Evolutionary conservation across 2,888 invertebrate genomes (phyloP).

Genomic region (Torymus texanus): DNA sequence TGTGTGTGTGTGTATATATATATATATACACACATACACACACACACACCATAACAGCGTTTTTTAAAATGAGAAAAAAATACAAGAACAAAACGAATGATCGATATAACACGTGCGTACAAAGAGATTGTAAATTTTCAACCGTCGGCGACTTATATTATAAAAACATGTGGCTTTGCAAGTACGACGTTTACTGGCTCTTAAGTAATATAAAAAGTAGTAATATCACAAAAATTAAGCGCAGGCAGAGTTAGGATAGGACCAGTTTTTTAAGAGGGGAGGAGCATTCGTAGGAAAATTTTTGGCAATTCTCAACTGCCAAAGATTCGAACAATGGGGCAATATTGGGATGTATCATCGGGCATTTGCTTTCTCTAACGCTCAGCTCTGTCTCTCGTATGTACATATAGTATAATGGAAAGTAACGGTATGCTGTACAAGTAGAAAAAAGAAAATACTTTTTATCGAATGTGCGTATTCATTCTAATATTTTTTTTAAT

Average conservation of each 20-base stretch:
- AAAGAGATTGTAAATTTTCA: constrained; percentile 49
- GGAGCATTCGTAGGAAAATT: constrained; percentile 38
- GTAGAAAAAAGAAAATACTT: constrained; percentile 10
- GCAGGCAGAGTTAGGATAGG: constrained; percentile 71
- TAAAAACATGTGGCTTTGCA: constrained; percentile 55
- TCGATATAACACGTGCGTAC: constrained; percentile 48
- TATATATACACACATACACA: too few relatives aligned
- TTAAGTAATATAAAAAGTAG: constrained; percentile 71
- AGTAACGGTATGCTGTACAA: constrained; percentile 42
- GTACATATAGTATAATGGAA: constrained; percentile 27
- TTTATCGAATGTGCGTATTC: constrained; percentile 39
- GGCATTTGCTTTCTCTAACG: constrained; percentile 39
- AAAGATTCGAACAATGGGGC: constrained; percentile 49
- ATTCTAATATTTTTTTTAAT: constrained; percentile 36
- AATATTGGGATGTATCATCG: constrained; percentile 27
- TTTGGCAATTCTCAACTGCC: constrained; percentile 41
- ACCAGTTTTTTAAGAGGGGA: constrained; percentile 57
- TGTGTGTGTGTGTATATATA: too few relatives aligned
- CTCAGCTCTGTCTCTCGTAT: constrained; percentile 19
- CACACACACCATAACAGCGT: constrained; percentile 41
- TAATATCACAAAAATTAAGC: constrained; percentile 73
- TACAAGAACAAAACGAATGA: constrained; percentile 48
- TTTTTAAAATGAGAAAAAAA: constrained; percentile 26
- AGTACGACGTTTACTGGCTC: constrained; percentile 61
- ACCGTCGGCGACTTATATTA: constrained; percentile 38